Base-by-base conservation (phyloP, 2,113 vertebrate species). In the Gallinago media region DNA sequence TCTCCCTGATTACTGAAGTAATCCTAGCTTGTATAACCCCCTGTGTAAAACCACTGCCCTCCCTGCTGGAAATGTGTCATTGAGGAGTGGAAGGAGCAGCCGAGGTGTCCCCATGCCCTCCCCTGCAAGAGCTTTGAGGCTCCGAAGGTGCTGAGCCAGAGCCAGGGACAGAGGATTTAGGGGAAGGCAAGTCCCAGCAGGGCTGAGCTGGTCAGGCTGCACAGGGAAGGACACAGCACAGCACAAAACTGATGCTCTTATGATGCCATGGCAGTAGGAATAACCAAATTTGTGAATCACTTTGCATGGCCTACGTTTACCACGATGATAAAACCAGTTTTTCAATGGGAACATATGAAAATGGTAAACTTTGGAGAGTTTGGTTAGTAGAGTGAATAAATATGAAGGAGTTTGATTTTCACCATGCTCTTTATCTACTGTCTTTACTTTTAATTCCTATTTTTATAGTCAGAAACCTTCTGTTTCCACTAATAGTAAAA, bases 31-130 rank as follows among this genome's bases (percentile, higher is more conserved):
- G 5, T 19, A 8, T 12, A 61, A 72, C 31, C 15, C 34, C 21
- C 31, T 65, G 18, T 61, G 22, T 38, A 82, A 82, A 76, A 7
- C 40, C 65, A 25, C 52, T 44, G 40, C 34, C 38, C 4, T 66
- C n/a, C 42, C 54, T 3, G 2, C 50, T 55, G n/a, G 38, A 36
- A 61, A 42, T 0, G 1, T 13, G 18, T 36, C 31, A 15, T 6
- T 27, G 29, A 20, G 10, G 6, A 12, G 18, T 36, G 18, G 34
- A 84, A 49, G 46, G 34, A 61, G 34, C 11, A 12, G 21, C 12
- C 19, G 20, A 44, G 10, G 15, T 40, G 19, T 10, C 38, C 18
- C 59, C 29, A 46, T 29, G 22, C 15, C 9, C 13, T 49, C 11
- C 15, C 19, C 7, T 54, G 19, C 10, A 16, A 44, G 32, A 67